Evolutionary conservation across 2,797 vertebrate species (phyloP).

Genomic region (Cyprinodon diabolis): DNA sequence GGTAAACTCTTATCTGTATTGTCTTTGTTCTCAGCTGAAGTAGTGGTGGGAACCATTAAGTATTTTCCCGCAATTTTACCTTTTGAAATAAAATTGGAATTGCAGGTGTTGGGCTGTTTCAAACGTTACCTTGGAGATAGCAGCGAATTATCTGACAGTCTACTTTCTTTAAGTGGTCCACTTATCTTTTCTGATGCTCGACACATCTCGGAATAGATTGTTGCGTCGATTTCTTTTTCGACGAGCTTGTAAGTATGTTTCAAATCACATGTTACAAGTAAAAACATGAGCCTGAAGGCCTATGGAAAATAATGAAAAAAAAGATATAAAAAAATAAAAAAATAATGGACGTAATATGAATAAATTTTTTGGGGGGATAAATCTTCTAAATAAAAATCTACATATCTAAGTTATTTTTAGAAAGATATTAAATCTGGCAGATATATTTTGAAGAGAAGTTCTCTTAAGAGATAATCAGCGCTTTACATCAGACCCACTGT

Average conservation of each 20-base stretch:
- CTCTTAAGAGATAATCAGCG: neutral
- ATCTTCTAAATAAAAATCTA: no score
- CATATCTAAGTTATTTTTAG: no score
- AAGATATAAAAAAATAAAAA: no score
- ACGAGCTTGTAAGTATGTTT: neutral
- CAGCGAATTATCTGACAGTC: neutral
- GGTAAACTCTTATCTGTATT: neutral
- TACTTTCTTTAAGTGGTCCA: neutral
- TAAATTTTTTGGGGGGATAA: no score
- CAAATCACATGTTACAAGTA: neutral
- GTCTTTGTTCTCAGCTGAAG: neutral
- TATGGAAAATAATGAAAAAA: neutral
- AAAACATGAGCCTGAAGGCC: neutral
- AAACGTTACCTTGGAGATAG: constrained; percentile 8
- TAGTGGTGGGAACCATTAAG: neutral
- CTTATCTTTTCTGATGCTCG: neutral
- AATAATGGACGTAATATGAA: no score
- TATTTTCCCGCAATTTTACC: constrained; percentile 7
- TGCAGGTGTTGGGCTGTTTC: neutral
- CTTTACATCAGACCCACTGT: neutral
- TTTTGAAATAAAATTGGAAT: constrained; percentile 2
- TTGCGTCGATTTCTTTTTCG: neutral
- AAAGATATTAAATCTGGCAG: no score
- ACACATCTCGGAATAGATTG: neutral
- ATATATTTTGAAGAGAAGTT: neutral